These are phyloP conservation scores for Cyprinus carpio DNA, from an alignment of 2,113 vertebrate species.

Conservation along the genomic window DNA sequence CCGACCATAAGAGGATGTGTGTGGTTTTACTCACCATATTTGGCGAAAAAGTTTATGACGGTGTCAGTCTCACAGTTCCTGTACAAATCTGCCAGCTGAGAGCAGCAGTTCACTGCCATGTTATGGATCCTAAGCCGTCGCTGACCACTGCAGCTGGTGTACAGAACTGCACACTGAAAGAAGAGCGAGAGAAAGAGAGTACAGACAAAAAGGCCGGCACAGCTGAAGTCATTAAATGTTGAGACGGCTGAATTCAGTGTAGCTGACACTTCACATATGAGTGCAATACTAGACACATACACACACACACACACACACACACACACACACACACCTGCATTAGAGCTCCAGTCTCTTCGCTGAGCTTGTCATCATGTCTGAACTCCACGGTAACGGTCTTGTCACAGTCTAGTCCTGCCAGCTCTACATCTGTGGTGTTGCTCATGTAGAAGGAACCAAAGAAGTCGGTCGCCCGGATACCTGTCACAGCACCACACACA, in stretches of 20 bases:
- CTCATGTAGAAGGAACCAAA: conserved; percentile 98
- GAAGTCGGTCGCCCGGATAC: conserved; percentile 97
- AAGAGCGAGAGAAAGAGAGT: neutral
- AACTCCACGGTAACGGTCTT: conserved; percentile 97
- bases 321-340: conserved; percentile 83
- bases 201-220: neutral
- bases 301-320: neutral
- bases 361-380: conserved; percentile 97
- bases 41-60: conserved; percentile 96
- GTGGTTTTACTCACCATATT: conserved; percentile 82
- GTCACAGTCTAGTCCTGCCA: conserved; percentile 95
- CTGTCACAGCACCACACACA: conserved; percentile 65
- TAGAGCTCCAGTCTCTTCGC: conserved; percentile 93
- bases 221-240: neutral
- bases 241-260: neutral
- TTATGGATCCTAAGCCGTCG: conserved; percentile 94
- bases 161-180: conserved; percentile 90
- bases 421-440: conserved; percentile 97
- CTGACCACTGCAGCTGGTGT: conserved; percentile 93
- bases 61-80: conserved; percentile 98
- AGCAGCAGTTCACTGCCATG: conserved; percentile 94
- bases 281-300: neutral
- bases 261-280: neutral
- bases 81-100: conserved; percentile 95
- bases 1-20: neutral